phyloP scores from a whole-genome alignment of 2,888 invertebrate genomes.

The Lithophane ornitopus region DNA sequence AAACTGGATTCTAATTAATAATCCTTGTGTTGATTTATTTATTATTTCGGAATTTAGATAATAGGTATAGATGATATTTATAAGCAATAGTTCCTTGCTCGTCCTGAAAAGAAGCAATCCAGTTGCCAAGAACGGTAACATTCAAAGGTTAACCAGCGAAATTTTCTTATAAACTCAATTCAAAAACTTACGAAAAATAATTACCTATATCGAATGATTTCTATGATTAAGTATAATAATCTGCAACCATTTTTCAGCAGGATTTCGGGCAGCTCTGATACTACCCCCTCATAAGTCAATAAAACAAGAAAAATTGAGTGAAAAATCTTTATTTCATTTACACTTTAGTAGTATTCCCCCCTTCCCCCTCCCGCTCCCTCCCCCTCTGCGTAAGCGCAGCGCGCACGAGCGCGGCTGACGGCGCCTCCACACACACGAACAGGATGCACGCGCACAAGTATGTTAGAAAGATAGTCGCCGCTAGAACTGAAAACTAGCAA shows the following conservation, averaged over 20 bases:
- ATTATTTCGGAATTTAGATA: no score
- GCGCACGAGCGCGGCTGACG: slow-evolving; percentile 69
- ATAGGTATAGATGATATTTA: no score
- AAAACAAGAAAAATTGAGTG: background rate
- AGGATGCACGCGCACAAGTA: slow-evolving; percentile 72
- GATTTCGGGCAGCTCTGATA: background rate
- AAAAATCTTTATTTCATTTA: slow-evolving; percentile 8
- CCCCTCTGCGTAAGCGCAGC: slow-evolving; percentile 48
- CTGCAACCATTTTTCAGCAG: background rate
- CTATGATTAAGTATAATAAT: no score
- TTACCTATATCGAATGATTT: background rate
- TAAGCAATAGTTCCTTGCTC: background rate
- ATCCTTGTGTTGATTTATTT: background rate
- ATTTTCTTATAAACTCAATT: background rate
- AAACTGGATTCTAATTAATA: background rate
- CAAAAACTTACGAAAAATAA: background rate
- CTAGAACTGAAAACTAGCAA: slow-evolving; percentile 73
- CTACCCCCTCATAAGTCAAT: background rate
- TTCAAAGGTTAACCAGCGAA: background rate
- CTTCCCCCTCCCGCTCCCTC: no score
- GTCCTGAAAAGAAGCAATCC: background rate
- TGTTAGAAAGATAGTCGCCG: slow-evolving; percentile 75
- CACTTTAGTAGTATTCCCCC: slow-evolving; percentile 41
- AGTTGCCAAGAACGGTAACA: background rate
- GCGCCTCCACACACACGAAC: slow-evolving; percentile 80